phyloP scores from a whole-genome alignment of 1,140 invertebrate species.

The Penaeus vannamei region DNA sequence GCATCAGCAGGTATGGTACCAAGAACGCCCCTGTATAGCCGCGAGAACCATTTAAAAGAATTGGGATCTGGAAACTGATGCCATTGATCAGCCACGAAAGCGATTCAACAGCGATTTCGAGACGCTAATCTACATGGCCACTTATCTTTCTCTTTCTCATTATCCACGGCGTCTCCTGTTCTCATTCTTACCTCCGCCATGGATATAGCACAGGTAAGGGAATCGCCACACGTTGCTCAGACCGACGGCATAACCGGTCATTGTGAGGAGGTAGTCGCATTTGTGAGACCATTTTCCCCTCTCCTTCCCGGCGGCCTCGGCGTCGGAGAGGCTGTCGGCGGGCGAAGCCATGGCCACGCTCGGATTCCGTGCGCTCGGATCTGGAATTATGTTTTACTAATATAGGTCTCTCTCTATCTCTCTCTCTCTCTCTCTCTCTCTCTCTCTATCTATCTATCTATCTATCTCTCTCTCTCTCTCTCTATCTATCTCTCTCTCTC shows the following conservation, averaged over 20 bases:
- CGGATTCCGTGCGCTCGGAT: no score
- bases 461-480: no score
- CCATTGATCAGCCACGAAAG: background rate
- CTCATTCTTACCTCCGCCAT: conserved; percentile 81
- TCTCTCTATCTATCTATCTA: no score
- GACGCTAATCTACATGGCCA: background rate
- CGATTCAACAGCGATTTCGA: background rate
- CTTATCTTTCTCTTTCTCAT: background rate
- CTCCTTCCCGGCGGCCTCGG: conserved; percentile 52
- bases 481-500: no score
- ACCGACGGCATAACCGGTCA: conserved; percentile 93
- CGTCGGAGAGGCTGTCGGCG: no score
- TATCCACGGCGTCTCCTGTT: background rate
- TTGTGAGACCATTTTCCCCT: conserved; percentile 87
- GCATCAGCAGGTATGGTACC: conserved; percentile 67
- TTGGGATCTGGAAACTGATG: background rate
- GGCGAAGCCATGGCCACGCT: no score
- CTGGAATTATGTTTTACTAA: no score
- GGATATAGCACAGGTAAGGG: conserved; percentile 92
- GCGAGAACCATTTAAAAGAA: background rate
- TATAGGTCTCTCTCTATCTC: no score
- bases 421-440: no score
- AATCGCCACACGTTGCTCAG: conserved; percentile 96
- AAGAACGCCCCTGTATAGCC: conserved; percentile 67
- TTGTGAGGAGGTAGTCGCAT: conserved; percentile 90